A percentile compares a stretch with the other conserved stretches of the same genome.
These are phyloP conservation scores for rat (Rattus norvegicus) DNA, from an alignment of 2,113 vertebrate species.

Conservation along the genomic window DNA sequence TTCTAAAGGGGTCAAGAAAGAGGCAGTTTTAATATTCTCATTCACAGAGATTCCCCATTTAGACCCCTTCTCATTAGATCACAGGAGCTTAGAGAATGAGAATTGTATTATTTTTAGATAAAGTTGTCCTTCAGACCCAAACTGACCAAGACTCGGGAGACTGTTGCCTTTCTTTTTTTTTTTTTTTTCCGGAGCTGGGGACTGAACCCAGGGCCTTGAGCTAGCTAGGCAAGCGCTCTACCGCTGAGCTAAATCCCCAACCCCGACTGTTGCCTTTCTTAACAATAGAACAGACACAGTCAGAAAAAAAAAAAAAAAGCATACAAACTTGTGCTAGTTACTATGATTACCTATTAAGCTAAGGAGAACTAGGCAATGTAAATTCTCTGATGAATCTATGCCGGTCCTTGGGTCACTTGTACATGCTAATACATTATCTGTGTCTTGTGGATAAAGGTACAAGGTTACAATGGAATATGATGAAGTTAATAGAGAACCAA, in stretches of 20 bases:
- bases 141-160: too few species aligned
- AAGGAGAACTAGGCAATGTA: not conserved
- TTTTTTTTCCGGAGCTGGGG: too few species aligned
- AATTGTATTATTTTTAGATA: not conserved
- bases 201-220: too few species aligned
- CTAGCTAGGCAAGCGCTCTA: too few species aligned
- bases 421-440: not conserved
- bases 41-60: not conserved
- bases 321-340: not conserved
- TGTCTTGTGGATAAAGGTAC: not conserved
- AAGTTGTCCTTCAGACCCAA: too few species aligned
- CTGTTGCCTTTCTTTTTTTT: not conserved
- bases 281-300: not conserved
- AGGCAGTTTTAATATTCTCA: not conserved
- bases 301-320: not conserved
- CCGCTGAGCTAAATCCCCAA: too few species aligned
- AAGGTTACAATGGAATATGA: not conserved
- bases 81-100: not conserved
- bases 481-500: not conserved
- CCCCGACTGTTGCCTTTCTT: not conserved
- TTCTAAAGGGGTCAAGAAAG: not conserved
- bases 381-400: not conserved
- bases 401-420: not conserved
- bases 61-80: not conserved
- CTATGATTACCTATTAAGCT: not conserved